A percentile compares a stretch with the other conserved stretches of the same genome.
These are phyloP conservation scores for Drosophila helvetica DNA, from an alignment of 2,888 invertebrate genomes.

Conservation along the genomic window DNA sequence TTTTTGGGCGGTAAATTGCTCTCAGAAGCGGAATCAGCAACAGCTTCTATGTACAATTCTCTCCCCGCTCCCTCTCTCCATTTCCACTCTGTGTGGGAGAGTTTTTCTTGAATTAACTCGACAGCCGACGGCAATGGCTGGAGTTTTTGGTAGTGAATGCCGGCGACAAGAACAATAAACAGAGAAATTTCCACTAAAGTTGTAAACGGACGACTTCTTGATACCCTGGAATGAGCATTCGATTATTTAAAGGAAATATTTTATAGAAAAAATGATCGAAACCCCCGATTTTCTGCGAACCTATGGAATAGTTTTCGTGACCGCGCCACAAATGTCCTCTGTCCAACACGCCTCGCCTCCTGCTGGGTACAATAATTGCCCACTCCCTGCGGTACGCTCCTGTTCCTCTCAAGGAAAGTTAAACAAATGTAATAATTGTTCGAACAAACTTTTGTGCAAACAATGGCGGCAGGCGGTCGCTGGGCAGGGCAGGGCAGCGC, in stretches of 20 bases:
- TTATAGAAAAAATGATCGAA: no score
- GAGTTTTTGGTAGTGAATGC: slow-evolving; percentile 21
- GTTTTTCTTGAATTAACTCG: slow-evolving; percentile 79
- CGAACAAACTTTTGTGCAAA: slow-evolving; percentile 75
- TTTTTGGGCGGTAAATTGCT: slow-evolving; percentile 32
- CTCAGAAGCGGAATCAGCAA: slow-evolving; percentile 39
- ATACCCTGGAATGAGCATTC: slow-evolving; percentile 4
- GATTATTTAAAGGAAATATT: not conserved
- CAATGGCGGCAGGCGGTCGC: slow-evolving; percentile 49
- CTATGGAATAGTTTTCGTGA: not conserved
- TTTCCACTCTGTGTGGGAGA: slow-evolving; percentile 43
- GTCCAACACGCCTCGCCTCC: not conserved
- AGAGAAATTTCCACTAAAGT: not conserved
- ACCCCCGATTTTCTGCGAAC: no score
- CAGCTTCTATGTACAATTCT: slow-evolving; percentile 30
- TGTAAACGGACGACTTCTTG: not conserved
- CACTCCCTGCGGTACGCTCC: not conserved
- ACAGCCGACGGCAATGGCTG: slow-evolving; percentile 43
- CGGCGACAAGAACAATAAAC: slow-evolving; percentile 51
- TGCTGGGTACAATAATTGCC: slow-evolving; percentile 53
- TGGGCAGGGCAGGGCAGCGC: slow-evolving; percentile 2
- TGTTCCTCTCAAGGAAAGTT: slow-evolving; percentile 57
- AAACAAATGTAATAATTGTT: slow-evolving; percentile 80
- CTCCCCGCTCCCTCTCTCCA: slow-evolving; percentile 28
- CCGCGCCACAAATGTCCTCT: not conserved